Percentiles rank a stretch among this genome's conserved stretches.
These are phyloP conservation scores for Hipposideros armiger DNA, from an alignment of 2,113 vertebrate genomes.

Conservation along the genomic window DNA sequence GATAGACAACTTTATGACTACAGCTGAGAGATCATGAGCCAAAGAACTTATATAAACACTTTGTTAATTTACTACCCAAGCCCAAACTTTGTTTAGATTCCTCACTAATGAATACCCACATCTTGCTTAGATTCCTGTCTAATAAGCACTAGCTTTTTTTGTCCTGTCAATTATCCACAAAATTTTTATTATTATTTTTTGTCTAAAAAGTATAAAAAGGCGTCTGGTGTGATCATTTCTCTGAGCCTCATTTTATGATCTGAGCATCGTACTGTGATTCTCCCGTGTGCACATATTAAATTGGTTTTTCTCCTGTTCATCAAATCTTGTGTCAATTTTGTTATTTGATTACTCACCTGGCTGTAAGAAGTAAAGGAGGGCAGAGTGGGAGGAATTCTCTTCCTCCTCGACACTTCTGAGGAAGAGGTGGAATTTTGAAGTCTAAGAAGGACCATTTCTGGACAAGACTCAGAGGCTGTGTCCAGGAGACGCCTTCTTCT, in stretches of 20 bases:
- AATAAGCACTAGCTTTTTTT: too few species aligned
- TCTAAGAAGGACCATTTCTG: not conserved
- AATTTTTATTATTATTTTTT: too few species aligned
- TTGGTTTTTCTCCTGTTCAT: not conserved
- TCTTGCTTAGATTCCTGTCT: too few species aligned
- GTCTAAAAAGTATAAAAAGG: not conserved
- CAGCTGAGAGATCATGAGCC: not conserved
- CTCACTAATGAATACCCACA: too few species aligned
- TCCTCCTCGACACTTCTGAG: not conserved
- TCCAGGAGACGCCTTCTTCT: not conserved
- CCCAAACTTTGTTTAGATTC: too few species aligned
- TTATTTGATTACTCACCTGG: not conserved
- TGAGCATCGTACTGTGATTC: not conserved
- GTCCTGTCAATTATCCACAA: too few species aligned
- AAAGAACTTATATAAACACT: not conserved
- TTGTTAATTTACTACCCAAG: not conserved
- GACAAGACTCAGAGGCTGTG: not conserved
- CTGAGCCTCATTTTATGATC: not conserved
- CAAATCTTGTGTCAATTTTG: not conserved
- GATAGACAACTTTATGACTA: not conserved
- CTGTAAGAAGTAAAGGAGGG: not conserved
- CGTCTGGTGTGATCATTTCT: not conserved
- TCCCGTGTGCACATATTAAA: not conserved
- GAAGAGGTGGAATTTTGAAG: not conserved
- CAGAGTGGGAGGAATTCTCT: not conserved